Percentiles rank a stretch among this genome's conserved stretches.
Evolutionary conservation across 2,888 invertebrate species (phyloP).

Genomic region (Euspilapteryx auroguttella): DNA sequence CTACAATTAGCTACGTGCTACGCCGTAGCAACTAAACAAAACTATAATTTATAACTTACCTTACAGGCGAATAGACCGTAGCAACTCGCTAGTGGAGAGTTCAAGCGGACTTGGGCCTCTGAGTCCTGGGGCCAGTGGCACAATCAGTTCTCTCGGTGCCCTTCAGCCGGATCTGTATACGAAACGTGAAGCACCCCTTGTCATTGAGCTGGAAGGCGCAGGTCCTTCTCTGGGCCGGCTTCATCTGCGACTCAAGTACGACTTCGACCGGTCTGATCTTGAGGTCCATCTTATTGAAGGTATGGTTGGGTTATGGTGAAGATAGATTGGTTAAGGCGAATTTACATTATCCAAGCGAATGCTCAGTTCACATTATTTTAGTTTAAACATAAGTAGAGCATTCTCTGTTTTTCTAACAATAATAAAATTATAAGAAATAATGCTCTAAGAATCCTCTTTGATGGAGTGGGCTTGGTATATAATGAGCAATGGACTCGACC

Average conservation of each 20-base stretch:
- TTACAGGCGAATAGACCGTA: slow-evolving; percentile 51
- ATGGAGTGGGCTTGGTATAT: too few relatives aligned
- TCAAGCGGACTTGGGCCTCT: slow-evolving; percentile 42
- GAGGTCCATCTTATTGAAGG: slow-evolving; percentile 92
- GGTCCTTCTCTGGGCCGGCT: slow-evolving; percentile 78
- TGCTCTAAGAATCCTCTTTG: too few relatives aligned
- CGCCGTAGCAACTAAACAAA: too few relatives aligned
- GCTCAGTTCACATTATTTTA: too few relatives aligned
- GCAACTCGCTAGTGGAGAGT: slow-evolving; percentile 52
- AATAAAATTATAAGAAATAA: too few relatives aligned
- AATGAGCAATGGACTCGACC: too few relatives aligned
- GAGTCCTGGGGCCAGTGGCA: slow-evolving; percentile 37
- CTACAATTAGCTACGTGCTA: too few relatives aligned
- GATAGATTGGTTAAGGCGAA: too few relatives aligned
- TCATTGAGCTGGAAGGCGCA: slow-evolving; percentile 64
- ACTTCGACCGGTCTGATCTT: slow-evolving; percentile 87
- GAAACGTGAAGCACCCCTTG: slow-evolving; percentile 75
- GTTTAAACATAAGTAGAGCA: too few relatives aligned
- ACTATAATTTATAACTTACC: neutral
- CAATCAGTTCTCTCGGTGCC: slow-evolving; percentile 67
- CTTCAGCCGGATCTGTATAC: slow-evolving; percentile 88
- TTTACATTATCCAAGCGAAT: too few relatives aligned
- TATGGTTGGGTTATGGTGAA: too few relatives aligned
- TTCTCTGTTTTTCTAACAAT: too few relatives aligned
- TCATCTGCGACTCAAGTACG: slow-evolving; percentile 84